Conservation (phyloP, 2,113 vertebrate genomes). For the Forbesichthys papilliferus region DNA sequence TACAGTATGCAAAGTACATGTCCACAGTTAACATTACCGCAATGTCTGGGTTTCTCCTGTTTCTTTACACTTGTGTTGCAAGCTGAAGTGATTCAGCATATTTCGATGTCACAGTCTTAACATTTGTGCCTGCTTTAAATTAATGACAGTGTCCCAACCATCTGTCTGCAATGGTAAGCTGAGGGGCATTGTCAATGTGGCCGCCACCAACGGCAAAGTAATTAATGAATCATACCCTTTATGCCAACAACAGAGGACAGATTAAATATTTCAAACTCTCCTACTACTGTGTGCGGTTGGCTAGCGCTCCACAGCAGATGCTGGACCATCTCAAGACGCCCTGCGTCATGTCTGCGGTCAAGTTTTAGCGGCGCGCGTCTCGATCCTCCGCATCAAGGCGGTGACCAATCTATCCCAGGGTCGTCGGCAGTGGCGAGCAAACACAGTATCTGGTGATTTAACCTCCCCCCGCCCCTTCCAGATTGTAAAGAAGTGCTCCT, state of each 20-base stretch:
- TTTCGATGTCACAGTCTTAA: slow-evolving; percentile 91
- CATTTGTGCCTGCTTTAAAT: slow-evolving; percentile 94
- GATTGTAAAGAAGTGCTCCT: not conserved
- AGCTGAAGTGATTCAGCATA: slow-evolving; percentile 88
- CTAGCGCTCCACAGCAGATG: slow-evolving; percentile 75
- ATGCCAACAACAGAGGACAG: slow-evolving; percentile 96
- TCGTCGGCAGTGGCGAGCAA: not conserved
- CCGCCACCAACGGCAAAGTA: slow-evolving; percentile 95
- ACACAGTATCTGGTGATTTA: not conserved
- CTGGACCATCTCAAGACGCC: not conserved
- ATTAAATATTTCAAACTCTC: slow-evolving; percentile 97
- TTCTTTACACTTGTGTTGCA: slow-evolving; percentile 4
- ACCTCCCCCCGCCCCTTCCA: no score
- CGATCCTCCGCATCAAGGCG: not conserved
- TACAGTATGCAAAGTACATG: not conserved
- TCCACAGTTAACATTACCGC: not conserved
- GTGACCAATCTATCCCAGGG: not conserved
- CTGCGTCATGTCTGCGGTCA: not conserved
- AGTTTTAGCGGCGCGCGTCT: not conserved
- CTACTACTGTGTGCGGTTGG: slow-evolving; percentile 92
- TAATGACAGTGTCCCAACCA: slow-evolving; percentile 95
- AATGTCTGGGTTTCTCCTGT: not conserved
- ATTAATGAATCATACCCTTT: slow-evolving; percentile 98
- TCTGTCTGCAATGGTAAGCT: slow-evolving; percentile 83
- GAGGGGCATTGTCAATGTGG: slow-evolving; percentile 96